A percentile compares a stretch with the other conserved stretches of the same genome.
These are phyloP conservation scores for Hylomyscus alleni DNA, from an alignment of 2,797 vertebrate species.

Conservation along the genomic window DNA sequence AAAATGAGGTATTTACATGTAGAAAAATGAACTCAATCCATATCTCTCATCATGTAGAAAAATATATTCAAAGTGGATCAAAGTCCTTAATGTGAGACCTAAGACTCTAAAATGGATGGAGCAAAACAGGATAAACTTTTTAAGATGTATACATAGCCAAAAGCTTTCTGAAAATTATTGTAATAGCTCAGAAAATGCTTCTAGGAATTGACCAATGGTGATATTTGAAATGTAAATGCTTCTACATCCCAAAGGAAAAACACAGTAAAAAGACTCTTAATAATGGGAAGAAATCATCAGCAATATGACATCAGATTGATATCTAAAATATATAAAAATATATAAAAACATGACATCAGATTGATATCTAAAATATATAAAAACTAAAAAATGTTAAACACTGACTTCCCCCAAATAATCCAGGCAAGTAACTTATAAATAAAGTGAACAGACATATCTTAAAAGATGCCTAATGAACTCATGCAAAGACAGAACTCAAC, in stretches of 20 bases:
- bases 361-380: too few species aligned
- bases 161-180: background rate
- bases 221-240: background rate
- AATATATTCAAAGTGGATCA: background rate
- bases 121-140: background rate
- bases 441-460: background rate
- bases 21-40: background rate
- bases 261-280: background rate
- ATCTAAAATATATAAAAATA: background rate
- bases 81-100: background rate
- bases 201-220: background rate
- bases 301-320: background rate
- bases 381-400: background rate
- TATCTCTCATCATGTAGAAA: background rate
- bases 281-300: background rate
- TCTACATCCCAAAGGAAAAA: background rate
- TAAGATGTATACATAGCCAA: background rate
- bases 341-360: too few species aligned
- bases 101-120: background rate
- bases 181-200: background rate
- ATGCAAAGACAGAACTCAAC: background rate
- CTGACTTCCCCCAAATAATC: background rate
- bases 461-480: background rate
- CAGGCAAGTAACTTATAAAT: background rate
- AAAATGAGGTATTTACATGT: background rate